These are phyloP conservation scores for Nymphicus hollandicus DNA, from an alignment of 2,113 vertebrate genomes.

Conservation along the genomic window DNA sequence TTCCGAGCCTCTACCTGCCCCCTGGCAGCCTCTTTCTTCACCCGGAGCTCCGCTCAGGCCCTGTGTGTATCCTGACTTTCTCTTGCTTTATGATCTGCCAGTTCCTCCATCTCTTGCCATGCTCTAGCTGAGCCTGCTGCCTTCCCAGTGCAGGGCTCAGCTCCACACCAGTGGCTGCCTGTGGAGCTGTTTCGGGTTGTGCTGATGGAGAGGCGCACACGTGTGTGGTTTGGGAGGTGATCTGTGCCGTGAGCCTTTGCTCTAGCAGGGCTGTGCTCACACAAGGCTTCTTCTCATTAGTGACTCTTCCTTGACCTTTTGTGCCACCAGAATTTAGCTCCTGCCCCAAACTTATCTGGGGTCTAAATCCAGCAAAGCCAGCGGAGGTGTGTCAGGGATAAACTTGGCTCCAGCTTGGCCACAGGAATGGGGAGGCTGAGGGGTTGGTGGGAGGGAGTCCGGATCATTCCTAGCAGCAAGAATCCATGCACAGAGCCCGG, in stretches of 20 bases:
- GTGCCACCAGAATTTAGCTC: slow-evolving; percentile 4
- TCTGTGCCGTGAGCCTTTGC: background rate
- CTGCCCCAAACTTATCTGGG: slow-evolving; percentile 39
- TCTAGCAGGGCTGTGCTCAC: background rate
- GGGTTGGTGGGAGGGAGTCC: slow-evolving; percentile 14
- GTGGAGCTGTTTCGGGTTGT: background rate
- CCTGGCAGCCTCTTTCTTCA: background rate
- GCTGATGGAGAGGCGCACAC: background rate
- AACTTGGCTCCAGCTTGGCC: slow-evolving; percentile 56
- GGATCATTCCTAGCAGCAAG: slow-evolving; percentile 37
- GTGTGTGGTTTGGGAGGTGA: background rate
- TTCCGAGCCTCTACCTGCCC: background rate
- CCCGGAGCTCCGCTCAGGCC: background rate
- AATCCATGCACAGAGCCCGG: slow-evolving; percentile 38
- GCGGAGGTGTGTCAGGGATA: slow-evolving; percentile 32
- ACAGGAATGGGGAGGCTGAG: slow-evolving; percentile 37
- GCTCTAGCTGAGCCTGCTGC: background rate
- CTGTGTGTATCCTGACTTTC: background rate
- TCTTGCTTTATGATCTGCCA: background rate
- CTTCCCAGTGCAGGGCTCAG: background rate
- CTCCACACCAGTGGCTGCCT: background rate
- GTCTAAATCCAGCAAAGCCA: slow-evolving; percentile 45
- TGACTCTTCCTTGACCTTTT: background rate
- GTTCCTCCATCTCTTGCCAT: background rate
- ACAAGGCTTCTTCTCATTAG: background rate